A percentile compares a stretch with the other conserved stretches of the same genome.
phyloP scores from a whole-genome alignment of 1,140 invertebrate genomes.

The Calephelis virginiensis region DNA sequence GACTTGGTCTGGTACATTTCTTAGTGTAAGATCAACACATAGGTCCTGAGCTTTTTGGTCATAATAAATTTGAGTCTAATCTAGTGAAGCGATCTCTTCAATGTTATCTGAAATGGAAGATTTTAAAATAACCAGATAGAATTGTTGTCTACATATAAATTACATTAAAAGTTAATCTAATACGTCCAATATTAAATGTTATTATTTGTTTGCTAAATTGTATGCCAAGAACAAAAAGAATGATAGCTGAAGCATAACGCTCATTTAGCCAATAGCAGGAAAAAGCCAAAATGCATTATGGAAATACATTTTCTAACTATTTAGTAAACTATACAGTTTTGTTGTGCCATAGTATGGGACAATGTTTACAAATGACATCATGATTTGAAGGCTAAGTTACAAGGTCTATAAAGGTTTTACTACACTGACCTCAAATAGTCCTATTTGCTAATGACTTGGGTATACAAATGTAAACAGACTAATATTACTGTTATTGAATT shows the following conservation, averaged over 20 bases:
- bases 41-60: too few species aligned
- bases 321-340: not conserved
- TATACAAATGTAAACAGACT: not conserved
- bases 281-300: not conserved
- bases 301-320: not conserved
- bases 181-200: not conserved
- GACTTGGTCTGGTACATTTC: too few species aligned
- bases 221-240: too few species aligned
- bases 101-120: too few species aligned
- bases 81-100: too few species aligned
- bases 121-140: too few species aligned
- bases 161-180: too few species aligned
- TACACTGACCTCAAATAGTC: not conserved
- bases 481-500: not conserved
- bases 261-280: too few species aligned
- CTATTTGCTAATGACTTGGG: constrained; percentile 2
- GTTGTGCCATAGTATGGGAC: not conserved
- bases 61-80: too few species aligned
- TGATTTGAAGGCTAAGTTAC: constrained; percentile 8
- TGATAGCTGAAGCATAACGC: too few species aligned
- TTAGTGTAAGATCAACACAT: too few species aligned
- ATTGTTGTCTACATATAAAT: too few species aligned
- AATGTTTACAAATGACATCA: constrained; percentile 1
- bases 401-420: constrained; percentile 5
- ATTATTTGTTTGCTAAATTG: not conserved